phyloP scores from a whole-genome alignment of 2,113 vertebrate genomes.

The Xerus inauris region DNA sequence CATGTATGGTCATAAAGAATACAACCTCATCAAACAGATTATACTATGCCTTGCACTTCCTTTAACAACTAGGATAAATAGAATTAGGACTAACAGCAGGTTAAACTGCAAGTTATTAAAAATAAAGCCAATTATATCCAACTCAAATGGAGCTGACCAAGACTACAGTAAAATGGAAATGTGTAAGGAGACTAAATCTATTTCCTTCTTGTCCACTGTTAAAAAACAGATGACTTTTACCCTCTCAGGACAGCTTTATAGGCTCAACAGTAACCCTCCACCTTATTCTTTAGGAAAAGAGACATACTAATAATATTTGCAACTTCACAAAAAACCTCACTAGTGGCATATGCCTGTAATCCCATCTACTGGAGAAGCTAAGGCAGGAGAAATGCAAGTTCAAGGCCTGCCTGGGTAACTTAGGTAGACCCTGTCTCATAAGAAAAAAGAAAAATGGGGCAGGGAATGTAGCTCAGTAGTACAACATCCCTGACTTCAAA shows the following conservation, averaged over 20 bases:
- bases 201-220: neutral
- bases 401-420: neutral
- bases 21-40: neutral
- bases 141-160: neutral
- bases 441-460: no score
- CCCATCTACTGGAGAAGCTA: neutral
- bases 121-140: conserved; percentile 26
- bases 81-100: neutral
- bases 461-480: no score
- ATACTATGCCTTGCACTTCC: neutral
- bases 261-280: neutral
- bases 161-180: neutral
- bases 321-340: neutral
- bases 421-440: neutral
- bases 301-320: neutral
- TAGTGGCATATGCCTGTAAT: no score
- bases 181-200: neutral
- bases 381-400: neutral
- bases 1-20: neutral
- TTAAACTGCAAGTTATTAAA: neutral
- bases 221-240: neutral
- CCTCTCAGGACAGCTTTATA: neutral
- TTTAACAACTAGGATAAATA: neutral
- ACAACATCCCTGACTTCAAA: no score
- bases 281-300: neutral